phyloP scores from a whole-genome alignment of 2,113 vertebrate species.

The Sciurus niger region DNA sequence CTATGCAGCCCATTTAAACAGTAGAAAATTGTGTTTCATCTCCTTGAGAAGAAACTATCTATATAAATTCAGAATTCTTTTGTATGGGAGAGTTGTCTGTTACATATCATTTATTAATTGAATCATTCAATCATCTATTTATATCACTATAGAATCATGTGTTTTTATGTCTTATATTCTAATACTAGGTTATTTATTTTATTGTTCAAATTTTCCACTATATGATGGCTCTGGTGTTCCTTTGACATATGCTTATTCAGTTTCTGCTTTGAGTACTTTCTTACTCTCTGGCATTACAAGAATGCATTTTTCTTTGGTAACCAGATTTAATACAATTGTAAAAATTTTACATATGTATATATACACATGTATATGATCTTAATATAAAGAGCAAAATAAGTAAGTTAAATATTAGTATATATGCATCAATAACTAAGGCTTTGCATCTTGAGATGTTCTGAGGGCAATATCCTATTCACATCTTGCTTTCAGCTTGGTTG shows the following conservation, averaged over 20 bases:
- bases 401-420: background rate
- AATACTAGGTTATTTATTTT: background rate
- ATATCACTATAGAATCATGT: background rate
- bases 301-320: background rate
- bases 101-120: too few species aligned
- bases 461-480: background rate
- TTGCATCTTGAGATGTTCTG: conserved; percentile 20
- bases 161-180: background rate
- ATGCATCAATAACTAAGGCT: background rate
- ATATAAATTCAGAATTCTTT: too few species aligned
- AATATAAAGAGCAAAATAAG: too few species aligned
- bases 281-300: background rate
- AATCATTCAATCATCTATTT: background rate
- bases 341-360: background rate
- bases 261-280: background rate
- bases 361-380: background rate
- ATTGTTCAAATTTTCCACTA: conserved; percentile 9
- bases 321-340: background rate
- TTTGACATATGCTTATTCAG: background rate
- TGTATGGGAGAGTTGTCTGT: too few species aligned
- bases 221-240: background rate
- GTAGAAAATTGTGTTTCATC: background rate
- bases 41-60: background rate
- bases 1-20: background rate
- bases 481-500: conserved; percentile 12